Percentiles rank a stretch among this genome's conserved stretches.
These are phyloP conservation scores for Nemapogon koenigi DNA, from an alignment of 2,888 invertebrate species.

Conservation along the genomic window DNA sequence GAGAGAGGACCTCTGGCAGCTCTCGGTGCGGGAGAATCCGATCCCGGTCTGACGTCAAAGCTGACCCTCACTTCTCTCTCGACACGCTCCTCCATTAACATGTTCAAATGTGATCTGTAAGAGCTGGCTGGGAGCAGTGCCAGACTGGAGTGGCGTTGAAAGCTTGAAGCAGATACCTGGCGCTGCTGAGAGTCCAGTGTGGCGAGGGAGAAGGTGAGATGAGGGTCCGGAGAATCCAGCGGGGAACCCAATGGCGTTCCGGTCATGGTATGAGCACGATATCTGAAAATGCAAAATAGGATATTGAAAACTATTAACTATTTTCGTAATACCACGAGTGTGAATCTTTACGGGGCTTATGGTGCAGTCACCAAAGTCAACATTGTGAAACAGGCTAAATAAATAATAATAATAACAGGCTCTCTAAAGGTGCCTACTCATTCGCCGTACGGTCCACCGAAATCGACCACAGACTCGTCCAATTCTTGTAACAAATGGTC, in stretches of 20 bases:
- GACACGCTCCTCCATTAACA: constrained; percentile 52
- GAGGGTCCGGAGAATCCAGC: constrained; percentile 81
- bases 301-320: too few relatives aligned
- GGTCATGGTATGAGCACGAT: constrained; percentile 81
- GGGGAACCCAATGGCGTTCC: constrained; percentile 83
- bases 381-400: too few relatives aligned
- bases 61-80: constrained; percentile 56
- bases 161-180: constrained; percentile 67
- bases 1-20: constrained; percentile 48
- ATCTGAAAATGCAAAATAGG: constrained; percentile 60
- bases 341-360: too few relatives aligned
- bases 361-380: too few relatives aligned
- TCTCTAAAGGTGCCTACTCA: too few relatives aligned
- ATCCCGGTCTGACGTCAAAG: constrained; percentile 42
- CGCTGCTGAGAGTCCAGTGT: constrained; percentile 67
- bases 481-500: too few relatives aligned
- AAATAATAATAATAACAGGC: too few relatives aligned
- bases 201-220: constrained; percentile 69
- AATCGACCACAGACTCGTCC: too few relatives aligned
- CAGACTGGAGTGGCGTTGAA: constrained; percentile 52
- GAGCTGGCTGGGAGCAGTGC: constrained; percentile 56
- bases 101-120: constrained; percentile 54
- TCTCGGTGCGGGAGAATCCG: constrained; percentile 38
- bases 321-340: too few relatives aligned
- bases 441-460: too few relatives aligned